phyloP scores from a whole-genome alignment of 2,888 invertebrate species.

The Cosmia pyralina region DNA sequence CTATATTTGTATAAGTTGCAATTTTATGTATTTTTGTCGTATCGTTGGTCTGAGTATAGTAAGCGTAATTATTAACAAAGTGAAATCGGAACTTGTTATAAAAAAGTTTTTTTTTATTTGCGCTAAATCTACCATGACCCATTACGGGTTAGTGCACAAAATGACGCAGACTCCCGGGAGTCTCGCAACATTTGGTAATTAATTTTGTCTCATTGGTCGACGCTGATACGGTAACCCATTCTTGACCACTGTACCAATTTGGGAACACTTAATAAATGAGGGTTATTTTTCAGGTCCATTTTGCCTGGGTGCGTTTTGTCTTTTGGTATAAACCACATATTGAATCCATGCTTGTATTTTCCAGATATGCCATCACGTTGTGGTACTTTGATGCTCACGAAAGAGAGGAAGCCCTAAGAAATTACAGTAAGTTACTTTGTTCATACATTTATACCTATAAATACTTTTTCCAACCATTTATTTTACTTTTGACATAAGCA shows the following conservation, averaged over 20 bases:
- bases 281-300: no score
- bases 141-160: not conserved
- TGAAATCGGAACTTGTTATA: not conserved
- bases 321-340: not conserved
- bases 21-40: no score
- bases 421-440: constrained; percentile 79
- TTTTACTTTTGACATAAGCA: no score
- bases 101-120: not conserved
- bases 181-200: not conserved
- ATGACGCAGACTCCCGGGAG: not conserved
- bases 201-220: not conserved
- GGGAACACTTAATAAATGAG: no score
- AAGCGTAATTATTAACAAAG: no score
- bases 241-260: no score
- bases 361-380: constrained; percentile 96
- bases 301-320: no score
- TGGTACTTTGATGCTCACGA: constrained; percentile 98
- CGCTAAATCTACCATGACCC: not conserved
- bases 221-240: not conserved
- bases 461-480: no score
- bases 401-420: constrained; percentile 93
- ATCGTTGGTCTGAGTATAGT: no score
- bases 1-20: no score
- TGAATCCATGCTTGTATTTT: constrained; percentile 59
- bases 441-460: not conserved